Evolutionary conservation across 2,797 vertebrate species (phyloP), one percentile per base, ranked within the genome.

Genomic region (Lindbergichthys nudifrons): DNA sequence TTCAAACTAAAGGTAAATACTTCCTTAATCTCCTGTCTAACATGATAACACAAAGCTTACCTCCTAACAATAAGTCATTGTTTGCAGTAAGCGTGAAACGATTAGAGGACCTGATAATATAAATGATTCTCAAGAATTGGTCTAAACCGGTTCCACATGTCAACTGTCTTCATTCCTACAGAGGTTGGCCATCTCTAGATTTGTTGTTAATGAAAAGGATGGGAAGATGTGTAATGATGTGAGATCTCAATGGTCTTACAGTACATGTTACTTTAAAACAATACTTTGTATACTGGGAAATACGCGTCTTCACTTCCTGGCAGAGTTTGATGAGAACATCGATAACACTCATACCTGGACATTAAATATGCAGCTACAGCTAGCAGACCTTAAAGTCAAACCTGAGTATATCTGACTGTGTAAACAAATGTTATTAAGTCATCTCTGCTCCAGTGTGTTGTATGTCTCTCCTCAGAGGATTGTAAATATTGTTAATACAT

Each of bases 401-500:
- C 19, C 36, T 21, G 46, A 19, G 39, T 58, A 70, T 43, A 51
- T 19, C 36, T 21, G 46, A 23, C 43, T 58, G 70, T 43, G 36
- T 3, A 58, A 74, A 81, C 57, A 53, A 18, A 73, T 58, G 9
- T 56, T 66, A 74, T 75, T 43, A 70, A 80, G 74, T 75, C 19
- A 59, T 50, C 14, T 51, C 53, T 56, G 10, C 50, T 39, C 73
- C 39, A 19, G 19, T 8, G 13, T 1, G 3, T 65, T 65, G 64
- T 23, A 18, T 47, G 75, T 74, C 30, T 77, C 41, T 65, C 51
- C 73, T 81, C 56, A 18, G 21, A 65, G 52, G 53, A n/a, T 66
- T 70, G 32, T 70, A 39, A 69, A 62, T 57, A 23, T 65, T 80
- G 47, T 82, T 79, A 86, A 83, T 87, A 83, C 63, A 70, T 81